These are phyloP conservation scores for Drosophila cracens DNA, from an alignment of 2,888 invertebrate species.

Conservation along the genomic window DNA sequence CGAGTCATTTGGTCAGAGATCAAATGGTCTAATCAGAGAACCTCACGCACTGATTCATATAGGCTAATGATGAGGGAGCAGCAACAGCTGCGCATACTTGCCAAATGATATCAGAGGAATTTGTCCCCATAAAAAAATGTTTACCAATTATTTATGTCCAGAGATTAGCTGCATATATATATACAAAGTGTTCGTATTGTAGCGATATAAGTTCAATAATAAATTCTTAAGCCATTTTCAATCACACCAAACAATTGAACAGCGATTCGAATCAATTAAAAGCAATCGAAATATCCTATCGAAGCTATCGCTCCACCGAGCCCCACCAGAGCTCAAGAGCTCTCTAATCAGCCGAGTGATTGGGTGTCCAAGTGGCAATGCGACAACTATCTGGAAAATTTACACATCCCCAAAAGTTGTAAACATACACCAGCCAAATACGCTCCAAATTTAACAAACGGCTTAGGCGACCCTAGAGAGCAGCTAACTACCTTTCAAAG, in stretches of 20 bases:
- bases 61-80: slow-evolving; percentile 22
- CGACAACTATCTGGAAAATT: slow-evolving; percentile 57
- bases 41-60: slow-evolving; percentile 75
- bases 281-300: slow-evolving; percentile 78
- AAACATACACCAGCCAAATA: slow-evolving; percentile 11
- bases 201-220: slow-evolving; percentile 75
- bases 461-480: not conserved
- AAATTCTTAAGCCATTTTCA: slow-evolving; percentile 78
- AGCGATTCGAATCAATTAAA: slow-evolving; percentile 80
- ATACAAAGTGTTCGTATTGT: slow-evolving; percentile 1
- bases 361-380: slow-evolving; percentile 26
- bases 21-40: slow-evolving; percentile 69
- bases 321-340: slow-evolving; percentile 27
- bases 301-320: slow-evolving; percentile 47
- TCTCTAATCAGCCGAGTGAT: slow-evolving; percentile 49
- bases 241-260: slow-evolving; percentile 82
- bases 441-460: not conserved
- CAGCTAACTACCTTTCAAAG: not conserved
- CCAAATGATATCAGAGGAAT: slow-evolving; percentile 64
- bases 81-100: slow-evolving; percentile 55
- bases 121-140: slow-evolving; percentile 9
- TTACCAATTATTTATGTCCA: slow-evolving; percentile 11
- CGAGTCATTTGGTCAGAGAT: slow-evolving; percentile 57
- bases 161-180: slow-evolving; percentile 18
- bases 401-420: slow-evolving; percentile 40